Base-by-base conservation (phyloP, 2,888 invertebrate genomes). In the Mellilla xanthometata region DNA sequence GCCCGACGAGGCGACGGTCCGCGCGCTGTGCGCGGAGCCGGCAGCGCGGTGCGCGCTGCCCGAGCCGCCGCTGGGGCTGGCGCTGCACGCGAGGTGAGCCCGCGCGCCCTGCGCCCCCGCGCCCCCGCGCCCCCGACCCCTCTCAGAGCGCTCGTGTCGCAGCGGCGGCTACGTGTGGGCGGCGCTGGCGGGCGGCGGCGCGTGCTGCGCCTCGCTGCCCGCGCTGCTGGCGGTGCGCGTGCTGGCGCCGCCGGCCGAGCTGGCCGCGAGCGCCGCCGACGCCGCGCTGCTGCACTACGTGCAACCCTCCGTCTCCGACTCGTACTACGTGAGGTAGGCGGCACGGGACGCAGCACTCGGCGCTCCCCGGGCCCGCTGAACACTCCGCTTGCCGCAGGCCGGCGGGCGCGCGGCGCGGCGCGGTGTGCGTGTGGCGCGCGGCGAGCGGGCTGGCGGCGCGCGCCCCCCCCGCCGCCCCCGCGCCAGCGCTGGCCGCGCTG, bases 101-200 rank as follows among this genome's bases (percentile, higher is more conserved):
- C n/a, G 10, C 8, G n/a, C 7, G 2, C n/a, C n/a, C n/a, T n/a
- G 2, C 6, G 4, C 9, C 5, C 12, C 5, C 12, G 12, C 6
- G 3, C 13, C 8, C 24, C 23, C 3, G 8, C 19, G 8, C 7
- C 11, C 10, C 2, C 33, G 12, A 15, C 19, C 28, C 1, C 11
- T 7, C 2, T 12, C 0, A 9, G 12, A 23, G 4, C 4, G 6
- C 23, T 1, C n/a, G 12, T 40, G 41, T 53, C 36, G 1, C 66
- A 81, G 81, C 36, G 72, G 64, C 4, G 63, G 68, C 1, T 69
- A 72, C 55, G 56, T 74, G 56, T 81, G 81, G 81, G 74, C 65
- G 44, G 53, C 63, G 52, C 63, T 66, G 39, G 36, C 56, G 10
- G 68, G 59, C 46, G 78, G 75, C 39, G 58, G 61, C 46, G 68